Evolutionary conservation across 2,113 vertebrate species (phyloP).

Genomic region (Chiloscyllium plagiosum): DNA sequence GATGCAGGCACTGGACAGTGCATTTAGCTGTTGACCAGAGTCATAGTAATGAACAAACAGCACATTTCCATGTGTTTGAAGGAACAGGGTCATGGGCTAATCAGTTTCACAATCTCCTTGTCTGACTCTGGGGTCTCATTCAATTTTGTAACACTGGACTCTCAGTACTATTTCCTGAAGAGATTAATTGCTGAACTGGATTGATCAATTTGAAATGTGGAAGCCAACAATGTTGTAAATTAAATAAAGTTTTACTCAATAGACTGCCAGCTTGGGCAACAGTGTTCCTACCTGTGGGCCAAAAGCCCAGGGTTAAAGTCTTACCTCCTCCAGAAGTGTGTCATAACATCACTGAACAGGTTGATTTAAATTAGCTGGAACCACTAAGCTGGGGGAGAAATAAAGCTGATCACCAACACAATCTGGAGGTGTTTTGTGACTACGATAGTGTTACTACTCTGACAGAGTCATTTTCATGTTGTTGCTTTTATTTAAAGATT

Average conservation of each 20-base stretch:
- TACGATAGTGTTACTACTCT: background rate
- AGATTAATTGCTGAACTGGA: background rate
- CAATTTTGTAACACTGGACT: background rate
- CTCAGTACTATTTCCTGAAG: background rate
- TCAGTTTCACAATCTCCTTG: background rate
- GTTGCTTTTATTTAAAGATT: slow-evolving; percentile 37
- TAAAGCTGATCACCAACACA: background rate
- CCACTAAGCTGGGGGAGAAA: too few relatives aligned
- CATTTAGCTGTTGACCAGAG: background rate
- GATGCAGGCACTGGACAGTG: background rate
- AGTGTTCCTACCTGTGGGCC: too few relatives aligned
- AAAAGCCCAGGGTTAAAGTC: too few relatives aligned
- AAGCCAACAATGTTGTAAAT: slow-evolving; percentile 18
- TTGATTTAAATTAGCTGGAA: too few relatives aligned
- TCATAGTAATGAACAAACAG: background rate
- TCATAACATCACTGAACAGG: too few relatives aligned
- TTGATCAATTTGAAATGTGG: background rate
- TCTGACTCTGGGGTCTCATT: background rate
- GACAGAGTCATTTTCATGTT: slow-evolving; percentile 31
- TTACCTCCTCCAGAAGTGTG: too few relatives aligned
- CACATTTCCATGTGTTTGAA: background rate
- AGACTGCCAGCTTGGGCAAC: background rate
- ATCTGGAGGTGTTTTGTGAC: slow-evolving; percentile 11
- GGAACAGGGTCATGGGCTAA: background rate
- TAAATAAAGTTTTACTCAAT: background rate